phyloP scores from a whole-genome alignment of 1,140 invertebrate species.

The Sipha flava region DNA sequence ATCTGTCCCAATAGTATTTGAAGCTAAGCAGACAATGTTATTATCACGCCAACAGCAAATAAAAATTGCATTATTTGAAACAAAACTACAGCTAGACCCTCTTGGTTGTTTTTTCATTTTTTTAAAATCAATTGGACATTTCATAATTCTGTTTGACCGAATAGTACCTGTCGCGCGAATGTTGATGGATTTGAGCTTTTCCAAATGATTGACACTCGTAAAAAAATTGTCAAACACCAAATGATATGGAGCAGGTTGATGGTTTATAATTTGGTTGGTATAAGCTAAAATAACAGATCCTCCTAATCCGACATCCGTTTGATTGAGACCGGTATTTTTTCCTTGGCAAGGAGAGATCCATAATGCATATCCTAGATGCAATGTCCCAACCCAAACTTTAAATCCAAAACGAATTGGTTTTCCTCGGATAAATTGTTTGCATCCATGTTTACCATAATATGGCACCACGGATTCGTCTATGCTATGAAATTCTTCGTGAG shows the following conservation, averaged over 20 bases:
- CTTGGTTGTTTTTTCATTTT: background rate
- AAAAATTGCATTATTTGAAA: background rate
- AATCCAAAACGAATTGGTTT: conserved; percentile 36
- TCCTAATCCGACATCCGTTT: conserved; percentile 6
- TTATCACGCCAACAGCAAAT: background rate
- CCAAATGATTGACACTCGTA: background rate
- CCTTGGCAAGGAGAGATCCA: conserved; percentile 34
- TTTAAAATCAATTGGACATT: background rate
- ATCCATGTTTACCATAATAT: conserved; percentile 35
- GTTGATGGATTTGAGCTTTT: background rate
- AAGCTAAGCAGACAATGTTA: background rate
- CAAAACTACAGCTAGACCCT: background rate
- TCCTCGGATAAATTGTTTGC: conserved; percentile 35
- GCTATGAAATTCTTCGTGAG: conserved; percentile 38
- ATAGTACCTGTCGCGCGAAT: background rate
- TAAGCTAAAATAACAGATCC: conserved; percentile 17
- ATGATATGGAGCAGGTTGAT: conserved; percentile 2
- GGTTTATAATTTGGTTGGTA: background rate
- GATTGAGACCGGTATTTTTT: background rate
- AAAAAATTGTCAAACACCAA: conserved; percentile 30
- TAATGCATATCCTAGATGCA: conserved; percentile 27
- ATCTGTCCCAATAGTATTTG: background rate
- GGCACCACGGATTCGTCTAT: conserved; percentile 38
- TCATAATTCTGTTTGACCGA: background rate
- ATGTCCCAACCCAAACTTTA: conserved; percentile 26